Base-by-base conservation (phyloP, 2,888 invertebrate species). In the Machimus atricapillus region DNA sequence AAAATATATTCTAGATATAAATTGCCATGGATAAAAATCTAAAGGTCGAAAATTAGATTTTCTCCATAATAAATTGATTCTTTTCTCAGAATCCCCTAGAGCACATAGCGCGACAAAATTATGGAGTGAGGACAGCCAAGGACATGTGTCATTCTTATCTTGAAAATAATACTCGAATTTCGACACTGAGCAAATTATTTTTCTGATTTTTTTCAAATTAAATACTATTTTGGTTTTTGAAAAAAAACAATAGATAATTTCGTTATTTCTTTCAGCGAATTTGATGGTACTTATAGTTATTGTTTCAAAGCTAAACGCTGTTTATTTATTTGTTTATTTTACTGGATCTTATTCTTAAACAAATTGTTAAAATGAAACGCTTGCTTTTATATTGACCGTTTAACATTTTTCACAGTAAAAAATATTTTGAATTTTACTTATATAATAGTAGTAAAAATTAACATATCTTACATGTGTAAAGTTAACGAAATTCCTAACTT, bases 11-110 rank as follows among this genome's bases (percentile, higher is more conserved):
- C n/a, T 77, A 40, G 9, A 78, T 40, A 78, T 78, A 52, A 79
- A 79, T 40, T 46, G 52, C 23, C 79, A 46, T 52, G 79, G 46
- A 79, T 79, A 79, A 19, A 46, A 79, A 79, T 79, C 52, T 52
- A 52, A 79, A 79, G 52, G 40, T 79, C 52, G 79, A 79, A 79
- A 79, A 79, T 79, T 79, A 52, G 79, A 79, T 79, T 40, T 40
- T 78, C 23, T 79, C 40, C 27, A 79, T 34, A 52, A 79, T 46
- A 79, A 79, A 79, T 79, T 79, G 46, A 79, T 79, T 79, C 52
- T 79, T 52, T 66, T 66, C 66, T 66, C 23, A 66, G 66, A 66
- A 66, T 27, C 66, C 66, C 66, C 66, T 14, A 27, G 66, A 66
- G 66, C 66, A 66, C 12, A 66, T 23, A 66, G 66, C 66, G 27